Evolutionary conservation across 2,797 vertebrate genomes (phyloP), one percentile per base, ranked within the genome.

Genomic region (Staurois parvus): DNA sequence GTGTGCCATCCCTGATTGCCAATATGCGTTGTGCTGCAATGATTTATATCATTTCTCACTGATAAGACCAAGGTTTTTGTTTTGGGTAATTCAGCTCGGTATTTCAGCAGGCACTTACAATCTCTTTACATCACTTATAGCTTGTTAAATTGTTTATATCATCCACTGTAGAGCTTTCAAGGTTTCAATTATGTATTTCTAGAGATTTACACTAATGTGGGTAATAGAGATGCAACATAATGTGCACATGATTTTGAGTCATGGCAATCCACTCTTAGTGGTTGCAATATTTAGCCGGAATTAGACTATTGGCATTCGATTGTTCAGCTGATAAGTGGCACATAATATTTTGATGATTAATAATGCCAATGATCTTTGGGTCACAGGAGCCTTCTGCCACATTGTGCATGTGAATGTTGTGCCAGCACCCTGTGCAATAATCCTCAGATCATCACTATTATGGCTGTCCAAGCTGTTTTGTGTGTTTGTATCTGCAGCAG

Each of bases 71-170:
- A 28, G 62, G 24, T 64, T n/a, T 64, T 28, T n/a, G 15, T 30
- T 67, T 28, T 29, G 66, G 13, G 66, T 52, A 9, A n/a, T 64
- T 64, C 32, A 68, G 26, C 29, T 68, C 3, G 6, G 66, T 30
- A 29, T 68, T 13, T 28, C 66, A 68, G 26, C 26, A 30, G 29
- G 66, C 28, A 29, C 29, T 68, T 68, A 68, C 29, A 30, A 30
- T 28, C 66, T n/a, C 66, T 68, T 68, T 28, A 19, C 66, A 68
- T 68, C 66, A 68, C 26, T 68, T 68, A 68, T 12, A 68, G 66
- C 26, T 68, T 68, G 66, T 68, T 68, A 29, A 68, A 68, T 68
- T 28, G 66, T 28, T 68, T 68, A 68, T 28, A 68, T 30, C 28
- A 5, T 30, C 66, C n/a, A 30, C 59, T 24, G 59, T n/a, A n/a